phyloP scores from a whole-genome alignment of 2,113 vertebrate genomes.

The Austrofundulus limnaeus region DNA sequence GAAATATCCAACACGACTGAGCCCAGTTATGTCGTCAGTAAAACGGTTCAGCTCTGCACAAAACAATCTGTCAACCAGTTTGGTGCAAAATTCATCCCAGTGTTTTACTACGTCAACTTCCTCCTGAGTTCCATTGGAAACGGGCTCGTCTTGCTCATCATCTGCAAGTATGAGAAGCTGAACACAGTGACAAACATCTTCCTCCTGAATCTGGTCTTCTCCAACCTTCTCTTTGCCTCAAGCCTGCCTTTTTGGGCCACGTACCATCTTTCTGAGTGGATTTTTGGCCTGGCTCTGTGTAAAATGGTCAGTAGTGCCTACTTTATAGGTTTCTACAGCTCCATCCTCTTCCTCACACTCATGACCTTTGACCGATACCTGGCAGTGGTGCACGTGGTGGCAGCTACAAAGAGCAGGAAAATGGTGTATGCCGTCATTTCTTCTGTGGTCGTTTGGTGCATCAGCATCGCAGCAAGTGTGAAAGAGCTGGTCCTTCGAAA shows the following conservation, averaged over 20 bases:
- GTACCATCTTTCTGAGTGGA: constrained; percentile 74
- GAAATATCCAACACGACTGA: background rate
- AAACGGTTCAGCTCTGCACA: constrained; percentile 20
- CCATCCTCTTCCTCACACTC: constrained; percentile 81
- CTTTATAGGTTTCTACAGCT: constrained; percentile 80
- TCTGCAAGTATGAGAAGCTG: constrained; percentile 79
- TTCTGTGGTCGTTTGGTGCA: constrained; percentile 63
- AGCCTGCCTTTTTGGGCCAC: constrained; percentile 79
- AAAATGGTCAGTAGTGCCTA: constrained; percentile 77
- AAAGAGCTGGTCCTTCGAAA: constrained; percentile 74
- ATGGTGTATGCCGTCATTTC: constrained; percentile 55
- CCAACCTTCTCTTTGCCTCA: constrained; percentile 78
- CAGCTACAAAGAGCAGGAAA: constrained; percentile 64
- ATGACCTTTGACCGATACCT: constrained; percentile 83
- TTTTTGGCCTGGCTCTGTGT: constrained; percentile 74
- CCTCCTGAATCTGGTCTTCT: constrained; percentile 79
- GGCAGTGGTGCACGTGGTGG: constrained; percentile 77
- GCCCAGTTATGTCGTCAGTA: constrained; percentile 27
- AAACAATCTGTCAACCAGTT: constrained; percentile 57
- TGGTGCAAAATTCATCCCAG: constrained; percentile 63
- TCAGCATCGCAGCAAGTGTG: constrained; percentile 73
- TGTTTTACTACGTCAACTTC: constrained; percentile 75
- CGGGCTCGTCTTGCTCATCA: constrained; percentile 74
- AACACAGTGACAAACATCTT: constrained; percentile 79
- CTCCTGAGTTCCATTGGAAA: constrained; percentile 78